phyloP scores from a whole-genome alignment of 2,888 invertebrate genomes.

The Nezara viridula region DNA sequence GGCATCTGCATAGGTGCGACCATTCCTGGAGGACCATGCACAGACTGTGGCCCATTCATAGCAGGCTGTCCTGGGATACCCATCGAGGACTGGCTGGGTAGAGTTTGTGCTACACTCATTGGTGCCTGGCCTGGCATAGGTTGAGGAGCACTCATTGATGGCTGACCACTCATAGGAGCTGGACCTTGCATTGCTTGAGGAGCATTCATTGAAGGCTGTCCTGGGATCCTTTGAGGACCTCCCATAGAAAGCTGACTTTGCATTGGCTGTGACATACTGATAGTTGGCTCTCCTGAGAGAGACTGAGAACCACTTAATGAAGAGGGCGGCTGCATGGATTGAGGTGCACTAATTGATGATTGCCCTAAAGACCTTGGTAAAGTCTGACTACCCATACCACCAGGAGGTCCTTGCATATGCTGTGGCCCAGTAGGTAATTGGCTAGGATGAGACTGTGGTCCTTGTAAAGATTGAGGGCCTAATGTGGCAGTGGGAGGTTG shows the following conservation, averaged over 20 bases:
- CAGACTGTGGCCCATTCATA: constrained; percentile 55
- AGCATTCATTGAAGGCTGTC: not conserved
- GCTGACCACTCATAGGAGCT: constrained; percentile 61
- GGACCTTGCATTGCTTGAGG: constrained; percentile 60
- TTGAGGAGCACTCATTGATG: not conserved
- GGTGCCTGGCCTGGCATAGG: constrained; percentile 30
- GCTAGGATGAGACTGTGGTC: constrained; percentile 11
- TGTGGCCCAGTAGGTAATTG: constrained; percentile 43
- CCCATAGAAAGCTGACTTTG: constrained; percentile 33
- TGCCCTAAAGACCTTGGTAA: constrained; percentile 62
- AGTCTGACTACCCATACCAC: constrained; percentile 50
- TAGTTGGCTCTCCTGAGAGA: constrained; percentile 24
- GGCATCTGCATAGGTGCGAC: constrained; percentile 28
- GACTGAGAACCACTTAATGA: constrained; percentile 48
- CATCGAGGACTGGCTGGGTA: constrained; percentile 16
- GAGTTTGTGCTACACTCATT: constrained; percentile 21
- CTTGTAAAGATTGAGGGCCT: constrained; percentile 66
- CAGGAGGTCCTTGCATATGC: constrained; percentile 26
- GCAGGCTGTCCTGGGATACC: constrained; percentile 16
- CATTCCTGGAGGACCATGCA: constrained; percentile 11
- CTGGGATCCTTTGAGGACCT: constrained; percentile 38
- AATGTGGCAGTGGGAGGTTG: constrained; percentile 67
- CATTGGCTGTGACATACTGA: constrained; percentile 51
- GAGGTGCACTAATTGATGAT: constrained; percentile 56
- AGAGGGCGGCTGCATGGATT: constrained; percentile 45